Percentiles rank a stretch among this genome's conserved stretches.
These are phyloP conservation scores for Pachypanchax playfairii DNA, from an alignment of 2,113 vertebrate species.

Conservation along the genomic window DNA sequence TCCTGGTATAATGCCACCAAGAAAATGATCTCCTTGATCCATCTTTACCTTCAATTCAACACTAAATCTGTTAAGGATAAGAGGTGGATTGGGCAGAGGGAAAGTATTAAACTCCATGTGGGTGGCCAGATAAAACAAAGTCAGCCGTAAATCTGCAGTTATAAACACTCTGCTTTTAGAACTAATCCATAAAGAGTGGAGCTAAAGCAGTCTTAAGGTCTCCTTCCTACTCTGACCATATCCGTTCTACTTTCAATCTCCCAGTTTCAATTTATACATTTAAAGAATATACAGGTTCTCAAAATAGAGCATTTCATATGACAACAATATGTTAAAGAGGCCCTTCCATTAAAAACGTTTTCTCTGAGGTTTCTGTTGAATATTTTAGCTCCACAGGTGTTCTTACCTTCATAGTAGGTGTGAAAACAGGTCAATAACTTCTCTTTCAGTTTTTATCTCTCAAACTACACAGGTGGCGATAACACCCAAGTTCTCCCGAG, in stretches of 20 bases:
- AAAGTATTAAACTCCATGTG: conserved; percentile 56
- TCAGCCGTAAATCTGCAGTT: conserved; percentile 58
- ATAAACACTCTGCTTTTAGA: conserved; percentile 62
- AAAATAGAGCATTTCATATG: neutral
- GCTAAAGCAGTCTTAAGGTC: conserved; percentile 27
- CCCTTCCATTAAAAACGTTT: too few species aligned
- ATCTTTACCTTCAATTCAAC: neutral
- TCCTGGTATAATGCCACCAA: too few species aligned
- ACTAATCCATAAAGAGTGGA: conserved; percentile 44
- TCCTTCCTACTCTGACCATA: conserved; percentile 5
- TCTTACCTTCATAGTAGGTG: too few species aligned
- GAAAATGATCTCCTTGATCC: too few species aligned
- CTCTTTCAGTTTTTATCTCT: too few species aligned
- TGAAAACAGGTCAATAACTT: too few species aligned
- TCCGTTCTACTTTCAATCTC: neutral
- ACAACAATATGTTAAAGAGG: neutral
- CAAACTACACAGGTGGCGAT: too few species aligned
- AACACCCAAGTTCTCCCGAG: too few species aligned
- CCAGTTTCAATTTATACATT: too few species aligned
- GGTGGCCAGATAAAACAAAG: conserved; percentile 73
- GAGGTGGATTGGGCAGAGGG: neutral
- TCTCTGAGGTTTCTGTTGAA: too few species aligned
- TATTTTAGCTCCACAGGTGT: too few species aligned
- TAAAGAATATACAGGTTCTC: too few species aligned
- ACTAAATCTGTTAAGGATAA: neutral